These are phyloP conservation scores for Artibeus jamaicensis DNA, from an alignment of 2,797 vertebrate species.

Conservation along the genomic window DNA sequence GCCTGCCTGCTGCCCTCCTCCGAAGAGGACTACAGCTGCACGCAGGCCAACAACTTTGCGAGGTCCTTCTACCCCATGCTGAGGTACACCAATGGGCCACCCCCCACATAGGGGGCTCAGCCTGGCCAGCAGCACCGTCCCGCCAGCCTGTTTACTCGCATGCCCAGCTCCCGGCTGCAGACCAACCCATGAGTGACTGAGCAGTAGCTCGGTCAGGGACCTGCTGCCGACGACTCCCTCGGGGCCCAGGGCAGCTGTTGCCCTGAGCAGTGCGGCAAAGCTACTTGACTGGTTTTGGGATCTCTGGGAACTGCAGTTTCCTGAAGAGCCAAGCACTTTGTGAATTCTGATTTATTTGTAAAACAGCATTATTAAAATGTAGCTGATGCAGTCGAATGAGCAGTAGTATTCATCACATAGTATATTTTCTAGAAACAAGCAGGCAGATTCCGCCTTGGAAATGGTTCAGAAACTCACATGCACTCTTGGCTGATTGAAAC, in stretches of 20 bases:
- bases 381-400: not conserved
- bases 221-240: not conserved
- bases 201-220: not conserved
- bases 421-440: not conserved
- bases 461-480: not conserved
- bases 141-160: not conserved
- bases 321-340: constrained; percentile 46
- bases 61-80: constrained; percentile 97
- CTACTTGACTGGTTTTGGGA: not conserved
- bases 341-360: constrained; percentile 46
- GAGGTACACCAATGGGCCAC: constrained; percentile 93
- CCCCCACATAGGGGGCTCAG: constrained; percentile 86
- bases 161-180: not conserved
- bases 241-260: not conserved
- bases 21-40: constrained; percentile 91
- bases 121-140: not conserved
- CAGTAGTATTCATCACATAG: not conserved
- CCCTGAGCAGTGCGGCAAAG: not conserved
- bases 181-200: not conserved
- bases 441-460: not conserved
- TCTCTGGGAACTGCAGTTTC: constrained; percentile 11
- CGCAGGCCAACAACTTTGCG: constrained; percentile 94
- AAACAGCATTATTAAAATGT: not conserved
- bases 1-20: constrained; percentile 89
- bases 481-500: constrained; percentile 58